Evolutionary conservation across 2,797 vertebrate species (phyloP).

Genomic region (Allobates femoralis): DNA sequence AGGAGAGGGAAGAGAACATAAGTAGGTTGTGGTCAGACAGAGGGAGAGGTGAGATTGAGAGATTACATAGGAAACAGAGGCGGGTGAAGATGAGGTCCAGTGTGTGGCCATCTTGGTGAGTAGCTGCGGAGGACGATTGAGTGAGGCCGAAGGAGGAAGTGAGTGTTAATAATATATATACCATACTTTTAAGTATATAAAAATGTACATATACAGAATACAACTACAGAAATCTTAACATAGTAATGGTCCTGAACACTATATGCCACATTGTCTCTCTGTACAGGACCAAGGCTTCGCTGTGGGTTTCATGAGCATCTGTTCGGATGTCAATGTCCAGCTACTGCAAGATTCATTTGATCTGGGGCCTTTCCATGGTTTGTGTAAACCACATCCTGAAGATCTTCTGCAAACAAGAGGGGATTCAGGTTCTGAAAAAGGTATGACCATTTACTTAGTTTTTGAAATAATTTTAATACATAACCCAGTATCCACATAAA

Average conservation of each 20-base stretch:
- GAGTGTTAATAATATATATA: too few relatives aligned
- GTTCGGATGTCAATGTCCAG: slow-evolving; percentile 76
- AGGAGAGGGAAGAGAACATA: too few relatives aligned
- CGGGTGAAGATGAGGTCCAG: too few relatives aligned
- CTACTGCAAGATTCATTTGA: slow-evolving; percentile 80
- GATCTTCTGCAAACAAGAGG: slow-evolving; percentile 67
- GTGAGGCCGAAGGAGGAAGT: too few relatives aligned
- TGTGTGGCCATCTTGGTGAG: too few relatives aligned
- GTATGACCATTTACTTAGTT: slow-evolving; percentile 44
- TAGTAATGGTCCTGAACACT: background rate
- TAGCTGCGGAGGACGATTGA: too few relatives aligned
- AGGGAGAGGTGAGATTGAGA: too few relatives aligned
- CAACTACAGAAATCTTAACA: background rate
- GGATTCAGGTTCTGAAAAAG: slow-evolving; percentile 56
- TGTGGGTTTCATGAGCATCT: slow-evolving; percentile 86
- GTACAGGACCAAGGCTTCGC: slow-evolving; percentile 78
- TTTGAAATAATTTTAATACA: background rate
- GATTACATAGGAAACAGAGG: too few relatives aligned
- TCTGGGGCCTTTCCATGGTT: slow-evolving; percentile 79
- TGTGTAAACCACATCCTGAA: slow-evolving; percentile 74
- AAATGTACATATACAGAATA: background rate
- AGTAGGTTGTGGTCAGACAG: too few relatives aligned
- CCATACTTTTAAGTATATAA: too few relatives aligned
- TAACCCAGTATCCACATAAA: too few relatives aligned
- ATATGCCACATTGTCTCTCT: slow-evolving; percentile 63